A percentile compares a stretch with the other conserved stretches of the same genome.
Conservation (phyloP, 2,797 vertebrate species). For the Neosalanx taihuensis region DNA sequence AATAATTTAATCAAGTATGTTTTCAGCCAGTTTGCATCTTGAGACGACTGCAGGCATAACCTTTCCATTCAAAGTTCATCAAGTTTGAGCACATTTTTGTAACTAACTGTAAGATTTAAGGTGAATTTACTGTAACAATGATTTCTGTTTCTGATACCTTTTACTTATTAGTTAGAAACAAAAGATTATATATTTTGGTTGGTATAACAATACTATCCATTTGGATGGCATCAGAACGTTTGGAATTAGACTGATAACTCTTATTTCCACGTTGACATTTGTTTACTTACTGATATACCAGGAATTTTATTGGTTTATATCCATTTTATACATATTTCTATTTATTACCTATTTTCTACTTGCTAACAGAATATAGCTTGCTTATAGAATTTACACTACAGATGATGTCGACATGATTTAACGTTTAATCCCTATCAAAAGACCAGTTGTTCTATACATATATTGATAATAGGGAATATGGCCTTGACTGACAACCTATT, state of each 20-base stretch:
- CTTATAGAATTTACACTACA: neutral
- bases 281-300: neutral
- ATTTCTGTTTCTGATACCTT: neutral
- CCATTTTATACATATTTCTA: neutral
- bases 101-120: neutral
- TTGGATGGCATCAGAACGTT: neutral
- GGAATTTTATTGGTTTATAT: neutral
- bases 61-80: neutral
- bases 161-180: neutral
- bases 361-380: neutral
- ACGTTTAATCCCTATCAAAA: neutral
- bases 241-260: neutral
- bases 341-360: neutral
- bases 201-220: neutral
- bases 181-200: neutral
- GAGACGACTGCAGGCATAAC: neutral
- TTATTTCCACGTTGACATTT: neutral
- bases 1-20: neutral
- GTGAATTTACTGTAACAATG: neutral
- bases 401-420: neutral
- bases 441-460: neutral
- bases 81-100: neutral
- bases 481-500: neutral
- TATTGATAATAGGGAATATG: conserved; percentile 1
- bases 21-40: neutral